These are phyloP conservation scores for Electrona antarctica DNA, from an alignment of 2,113 vertebrate species.

Conservation along the genomic window DNA sequence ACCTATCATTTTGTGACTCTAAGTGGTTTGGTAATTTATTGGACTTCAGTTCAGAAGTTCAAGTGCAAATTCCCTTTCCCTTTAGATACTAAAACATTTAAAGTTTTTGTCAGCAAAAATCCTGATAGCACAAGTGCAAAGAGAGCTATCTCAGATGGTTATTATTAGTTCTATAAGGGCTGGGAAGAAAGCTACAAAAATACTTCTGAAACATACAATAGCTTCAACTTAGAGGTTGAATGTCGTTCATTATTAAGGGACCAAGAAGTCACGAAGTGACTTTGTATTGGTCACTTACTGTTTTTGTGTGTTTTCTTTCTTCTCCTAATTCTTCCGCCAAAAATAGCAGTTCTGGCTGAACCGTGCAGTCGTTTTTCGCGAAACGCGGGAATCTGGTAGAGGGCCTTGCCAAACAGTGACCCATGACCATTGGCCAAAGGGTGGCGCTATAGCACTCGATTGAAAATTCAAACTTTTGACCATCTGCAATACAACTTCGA, in stretches of 20 bases:
- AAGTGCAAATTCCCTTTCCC: constrained; percentile 14
- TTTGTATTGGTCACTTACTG: too few species aligned
- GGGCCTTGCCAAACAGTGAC: too few species aligned
- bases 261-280: too few species aligned
- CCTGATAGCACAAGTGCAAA: background rate
- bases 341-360: too few species aligned
- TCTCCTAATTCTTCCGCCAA: too few species aligned
- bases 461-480: too few species aligned
- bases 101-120: background rate
- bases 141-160: background rate
- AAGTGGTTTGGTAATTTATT: constrained; percentile 61
- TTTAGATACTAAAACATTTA: constrained; percentile 35
- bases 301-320: too few species aligned
- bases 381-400: too few species aligned
- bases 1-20: constrained; percentile 51
- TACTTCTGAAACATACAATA: background rate
- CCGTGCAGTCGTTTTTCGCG: too few species aligned
- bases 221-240: background rate
- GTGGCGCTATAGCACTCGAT: too few species aligned
- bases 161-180: background rate
- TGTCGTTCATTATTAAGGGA: background rate
- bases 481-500: too few species aligned
- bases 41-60: constrained; percentile 42
- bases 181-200: background rate
- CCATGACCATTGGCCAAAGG: too few species aligned